These are phyloP conservation scores for Drosophila obscura DNA, from an alignment of 1,140 invertebrate species.

Conservation along the genomic window DNA sequence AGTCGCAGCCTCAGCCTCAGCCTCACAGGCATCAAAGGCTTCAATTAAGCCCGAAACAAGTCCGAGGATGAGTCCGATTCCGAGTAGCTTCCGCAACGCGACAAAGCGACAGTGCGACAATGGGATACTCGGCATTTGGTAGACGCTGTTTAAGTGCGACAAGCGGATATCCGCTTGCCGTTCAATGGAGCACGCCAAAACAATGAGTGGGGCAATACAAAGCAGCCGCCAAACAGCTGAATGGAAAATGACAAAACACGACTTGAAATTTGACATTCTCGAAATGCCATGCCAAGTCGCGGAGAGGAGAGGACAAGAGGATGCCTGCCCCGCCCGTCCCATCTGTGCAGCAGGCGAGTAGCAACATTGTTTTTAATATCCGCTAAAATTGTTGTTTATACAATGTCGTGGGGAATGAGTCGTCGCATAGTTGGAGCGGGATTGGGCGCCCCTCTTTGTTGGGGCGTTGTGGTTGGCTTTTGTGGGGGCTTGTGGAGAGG, in stretches of 20 bases:
- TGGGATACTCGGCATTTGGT: constrained; percentile 47
- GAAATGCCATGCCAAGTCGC: constrained; percentile 20
- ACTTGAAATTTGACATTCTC: constrained; percentile 70
- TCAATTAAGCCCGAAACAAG: constrained; percentile 52
- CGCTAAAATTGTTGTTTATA: constrained; percentile 82
- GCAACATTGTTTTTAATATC: constrained; percentile 82
- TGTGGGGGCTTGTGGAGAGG: constrained; percentile 46
- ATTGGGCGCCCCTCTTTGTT: constrained; percentile 15
- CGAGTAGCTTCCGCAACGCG: constrained; percentile 26
- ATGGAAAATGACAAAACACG: constrained; percentile 76
- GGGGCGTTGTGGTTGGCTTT: constrained; percentile 55
- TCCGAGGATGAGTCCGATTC: constrained; percentile 23
- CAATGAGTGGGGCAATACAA: constrained; percentile 48
- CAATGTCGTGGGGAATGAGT: constrained; percentile 71
- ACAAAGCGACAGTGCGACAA: constrained; percentile 59
- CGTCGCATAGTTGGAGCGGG: constrained; percentile 50
- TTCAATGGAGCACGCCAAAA: constrained; percentile 63
- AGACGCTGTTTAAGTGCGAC: constrained; percentile 67
- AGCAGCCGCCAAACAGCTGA: constrained; percentile 46
- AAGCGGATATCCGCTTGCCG: constrained; percentile 67
- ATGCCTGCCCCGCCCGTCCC: too few species aligned
- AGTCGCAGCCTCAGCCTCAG: constrained; percentile 1
- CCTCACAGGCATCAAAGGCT: constrained; percentile 32
- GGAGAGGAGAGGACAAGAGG: background rate
- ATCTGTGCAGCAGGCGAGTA: constrained; percentile 17